Evolutionary conservation across 64 coral and sea anemone species (phyloP).

Genomic region (Orbicella faveolata): DNA sequence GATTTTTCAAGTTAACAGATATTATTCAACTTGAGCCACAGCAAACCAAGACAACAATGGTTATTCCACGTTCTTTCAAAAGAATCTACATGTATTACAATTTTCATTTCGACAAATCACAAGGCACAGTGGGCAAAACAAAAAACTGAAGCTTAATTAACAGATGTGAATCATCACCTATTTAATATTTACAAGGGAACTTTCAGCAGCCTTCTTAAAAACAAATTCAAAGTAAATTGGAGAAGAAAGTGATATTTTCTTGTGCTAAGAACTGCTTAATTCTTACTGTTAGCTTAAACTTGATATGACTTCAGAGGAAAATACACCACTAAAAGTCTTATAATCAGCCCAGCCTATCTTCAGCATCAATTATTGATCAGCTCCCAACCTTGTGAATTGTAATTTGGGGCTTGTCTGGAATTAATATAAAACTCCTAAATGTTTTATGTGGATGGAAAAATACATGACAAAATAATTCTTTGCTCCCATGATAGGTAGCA

Average conservation of each 20-base stretch:
- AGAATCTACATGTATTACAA: background rate
- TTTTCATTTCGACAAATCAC: background rate
- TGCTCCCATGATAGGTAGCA: background rate
- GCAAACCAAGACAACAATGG: background rate
- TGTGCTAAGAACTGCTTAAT: background rate
- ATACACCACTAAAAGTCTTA: slow-evolving; percentile 19
- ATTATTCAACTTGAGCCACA: background rate
- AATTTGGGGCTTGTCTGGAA: slow-evolving; percentile 34
- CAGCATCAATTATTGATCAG: slow-evolving; percentile 29
- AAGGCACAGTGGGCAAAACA: background rate
- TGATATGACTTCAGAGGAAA: slow-evolving; percentile 1
- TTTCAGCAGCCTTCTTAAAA: background rate
- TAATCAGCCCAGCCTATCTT: slow-evolving; percentile 29
- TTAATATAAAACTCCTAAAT: slow-evolving; percentile 40
- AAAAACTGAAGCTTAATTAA: slow-evolving; percentile 4
- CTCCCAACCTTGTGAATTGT: slow-evolving; percentile 1
- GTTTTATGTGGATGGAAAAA: background rate
- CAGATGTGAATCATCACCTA: slow-evolving; percentile 23
- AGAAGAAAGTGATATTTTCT: background rate
- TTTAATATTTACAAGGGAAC: slow-evolving; percentile 19
- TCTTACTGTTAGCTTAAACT: background rate
- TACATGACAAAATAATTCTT: background rate
- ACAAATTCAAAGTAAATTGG: background rate
- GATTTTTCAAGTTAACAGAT: background rate
- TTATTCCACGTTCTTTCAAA: background rate